Evolutionary conservation across 2,797 vertebrate species (phyloP), one percentile per base, ranked within the genome.

Genomic region (Menidia menidia): DNA sequence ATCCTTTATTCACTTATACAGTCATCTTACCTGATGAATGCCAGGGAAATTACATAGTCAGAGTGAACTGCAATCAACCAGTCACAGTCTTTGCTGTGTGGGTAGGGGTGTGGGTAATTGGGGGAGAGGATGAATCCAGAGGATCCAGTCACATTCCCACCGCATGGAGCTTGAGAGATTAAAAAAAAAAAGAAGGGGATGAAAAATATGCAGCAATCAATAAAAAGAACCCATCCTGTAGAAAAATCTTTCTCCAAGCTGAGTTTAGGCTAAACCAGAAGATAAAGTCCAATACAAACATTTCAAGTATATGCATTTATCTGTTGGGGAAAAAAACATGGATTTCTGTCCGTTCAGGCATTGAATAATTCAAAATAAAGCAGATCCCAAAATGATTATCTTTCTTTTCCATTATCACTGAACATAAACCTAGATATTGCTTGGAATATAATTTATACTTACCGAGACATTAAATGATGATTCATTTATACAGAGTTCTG

Each of bases 101-200:
- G 97, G 87, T 99, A 98, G 0, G 97, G 97, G 78, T 97, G 96
- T 71, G 97, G 97, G 82, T 96, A 98, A 86, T 97, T 99, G 43
- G 98, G 97, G 33, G 97, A 98, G 35, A 99, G 95, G 88, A 99
- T 97, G 90, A 98, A 98, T 64, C 97, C 97, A 18, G 97, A 97
- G 59, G 96, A 98, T 74, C 97, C 97, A 5, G 97, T 98, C 87
- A 99, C 93, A 81, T 99, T 99, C 56, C 97, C 97, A 82, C 97
- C 97, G 88, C 97, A 99, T 53, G 97, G 97, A 91, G 97, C 97
- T 99, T 89, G 60, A 93, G 81, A 92, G 81, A 66, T 25, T 2
- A 10, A 45, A 48, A 68, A 51, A 42, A 54, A 56, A 59, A 71
- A 32, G 32, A 35, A 54, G 47, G 13, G 45, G 6, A 42, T 64